phyloP scores from a whole-genome alignment of 2,797 vertebrate genomes.

The Falco berigora region DNA sequence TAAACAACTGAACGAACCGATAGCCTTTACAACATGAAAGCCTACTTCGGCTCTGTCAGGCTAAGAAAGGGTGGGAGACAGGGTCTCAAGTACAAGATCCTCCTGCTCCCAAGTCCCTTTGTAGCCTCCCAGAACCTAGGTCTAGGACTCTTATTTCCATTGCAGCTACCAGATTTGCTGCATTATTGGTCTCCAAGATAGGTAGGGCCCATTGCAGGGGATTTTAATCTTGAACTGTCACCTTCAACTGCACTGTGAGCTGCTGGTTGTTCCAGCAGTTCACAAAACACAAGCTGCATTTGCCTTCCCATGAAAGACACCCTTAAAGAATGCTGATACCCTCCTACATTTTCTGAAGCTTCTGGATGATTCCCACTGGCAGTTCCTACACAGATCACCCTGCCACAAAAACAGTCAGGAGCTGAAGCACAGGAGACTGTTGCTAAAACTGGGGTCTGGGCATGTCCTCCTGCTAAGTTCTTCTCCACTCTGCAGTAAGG shows the following conservation, averaged over 20 bases:
- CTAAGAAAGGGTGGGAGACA: neutral
- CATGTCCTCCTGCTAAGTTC: neutral
- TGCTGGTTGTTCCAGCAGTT: neutral
- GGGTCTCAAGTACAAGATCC: neutral
- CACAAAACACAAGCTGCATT: neutral
- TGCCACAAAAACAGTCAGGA: neutral
- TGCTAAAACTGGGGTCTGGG: neutral
- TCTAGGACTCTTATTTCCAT: neutral
- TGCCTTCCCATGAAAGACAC: neutral
- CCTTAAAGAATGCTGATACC: neutral
- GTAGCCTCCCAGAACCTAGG: neutral
- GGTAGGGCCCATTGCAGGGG: neutral
- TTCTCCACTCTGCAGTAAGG: neutral
- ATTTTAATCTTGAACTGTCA: neutral
- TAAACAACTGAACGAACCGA: neutral
- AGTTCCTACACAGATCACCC: neutral
- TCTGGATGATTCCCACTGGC: neutral
- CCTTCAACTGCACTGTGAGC: neutral
- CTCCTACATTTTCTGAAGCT: neutral
- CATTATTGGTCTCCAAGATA: neutral
- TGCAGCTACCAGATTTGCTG: neutral
- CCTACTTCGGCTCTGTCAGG: neutral
- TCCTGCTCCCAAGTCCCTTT: neutral
- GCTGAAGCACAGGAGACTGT: neutral
- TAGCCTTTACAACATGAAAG: neutral